Evolutionary conservation across 2,888 invertebrate species (phyloP).

Genomic region (Drosophila paracracens): DNA sequence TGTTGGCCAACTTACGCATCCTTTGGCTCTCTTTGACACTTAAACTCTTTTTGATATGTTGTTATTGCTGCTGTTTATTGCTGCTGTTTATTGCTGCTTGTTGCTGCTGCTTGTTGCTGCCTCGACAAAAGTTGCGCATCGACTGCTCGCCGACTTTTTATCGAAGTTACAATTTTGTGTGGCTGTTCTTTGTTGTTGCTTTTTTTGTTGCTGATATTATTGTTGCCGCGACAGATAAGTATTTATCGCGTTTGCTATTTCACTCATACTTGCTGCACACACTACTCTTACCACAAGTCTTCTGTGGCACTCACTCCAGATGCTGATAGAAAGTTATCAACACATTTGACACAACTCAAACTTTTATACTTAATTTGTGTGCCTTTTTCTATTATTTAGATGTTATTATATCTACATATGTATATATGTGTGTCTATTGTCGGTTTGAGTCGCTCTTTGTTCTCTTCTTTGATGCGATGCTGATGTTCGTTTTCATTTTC

Average conservation of each 20-base stretch:
- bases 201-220: constrained; percentile 17
- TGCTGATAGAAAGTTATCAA: constrained; percentile 46
- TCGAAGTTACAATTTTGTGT: constrained; percentile 20
- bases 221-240: constrained; percentile 31
- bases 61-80: constrained; percentile 8
- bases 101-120: constrained; percentile 17
- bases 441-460: constrained; percentile 29
- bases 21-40: constrained; percentile 42
- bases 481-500: constrained; percentile 26
- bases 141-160: constrained; percentile 23
- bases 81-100: constrained; percentile 8
- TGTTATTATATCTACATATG: neutral
- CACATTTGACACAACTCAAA: constrained; percentile 43
- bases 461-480: constrained; percentile 6
- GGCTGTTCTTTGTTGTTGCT: neutral
- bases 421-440: constrained; percentile 16
- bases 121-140: constrained; percentile 24
- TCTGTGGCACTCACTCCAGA: constrained; percentile 13
- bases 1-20: constrained; percentile 70
- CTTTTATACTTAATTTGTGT: constrained; percentile 49
- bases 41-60: constrained; percentile 1
- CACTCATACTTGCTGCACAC: constrained; percentile 38
- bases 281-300: constrained; percentile 33
- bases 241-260: constrained; percentile 10
- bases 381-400: constrained; percentile 19